Evolutionary conservation across 2,113 vertebrate species (phyloP), one percentile per base, ranked within the genome.

Genomic region (Cynopterus brachyotis): DNA sequence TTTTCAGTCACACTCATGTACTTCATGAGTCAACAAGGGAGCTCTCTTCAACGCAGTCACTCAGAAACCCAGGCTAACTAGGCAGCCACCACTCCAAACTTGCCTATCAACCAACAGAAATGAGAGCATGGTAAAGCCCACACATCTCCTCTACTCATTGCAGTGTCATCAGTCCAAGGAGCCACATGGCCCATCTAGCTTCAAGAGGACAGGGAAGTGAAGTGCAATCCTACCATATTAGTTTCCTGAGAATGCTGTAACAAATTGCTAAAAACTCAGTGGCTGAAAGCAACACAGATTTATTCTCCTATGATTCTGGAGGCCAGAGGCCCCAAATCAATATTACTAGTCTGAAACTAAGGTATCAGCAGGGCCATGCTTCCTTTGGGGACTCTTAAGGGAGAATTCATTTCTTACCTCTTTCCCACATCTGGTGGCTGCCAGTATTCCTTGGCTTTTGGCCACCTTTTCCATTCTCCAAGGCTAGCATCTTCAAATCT

Each of bases 361-460:
- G 10, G 55, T 20, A 9, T 50, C 0, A 0, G 3, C 1, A 47
- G 17, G 0, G 8, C 16, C 28, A 16, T 19, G 12, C 20, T 87
- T 37, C 57, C n/a, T 32, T 1, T 50, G 6, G 30, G 50, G 4
- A 19, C 28, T 55, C n/a, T 28, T 28, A n/a, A 28, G 15, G 24
- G 50, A 84, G 53, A 67, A 69, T 40, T 57, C 1, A 1, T 37
- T 45, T n/a, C 32, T 55, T 37, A 22, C 15, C 42, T 82, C 26
- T 50, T 37, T 55, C 42, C 24, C 26, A 45, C 1, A 62, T 13
- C 47, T 55, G n/a, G 47, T 5, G 32, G 32, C 4, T 37, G 2
- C 24, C 26, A 37, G 30, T 24, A 20, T 82, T 76, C 45, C 35
- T 76, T 50, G 75, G 42, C 9, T 59, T 80, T 3, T 75, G 26